Conservation (phyloP, 2,113 vertebrate species). For the Corythornis vintsioides region DNA sequence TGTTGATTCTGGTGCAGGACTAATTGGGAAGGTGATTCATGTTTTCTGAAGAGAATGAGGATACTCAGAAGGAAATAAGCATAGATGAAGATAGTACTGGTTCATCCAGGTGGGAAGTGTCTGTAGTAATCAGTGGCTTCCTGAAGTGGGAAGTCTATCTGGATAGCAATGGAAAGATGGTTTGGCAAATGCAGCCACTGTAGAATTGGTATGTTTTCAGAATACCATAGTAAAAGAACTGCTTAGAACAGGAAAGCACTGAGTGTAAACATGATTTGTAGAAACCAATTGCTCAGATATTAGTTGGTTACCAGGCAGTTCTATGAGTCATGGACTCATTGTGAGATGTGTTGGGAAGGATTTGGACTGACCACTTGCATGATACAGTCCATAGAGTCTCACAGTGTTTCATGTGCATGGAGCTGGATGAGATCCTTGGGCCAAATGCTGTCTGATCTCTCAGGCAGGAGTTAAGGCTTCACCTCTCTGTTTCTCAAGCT, state of each 20-base stretch:
- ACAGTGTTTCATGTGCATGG: not conserved
- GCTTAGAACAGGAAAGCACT: not conserved
- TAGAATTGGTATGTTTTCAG: not conserved
- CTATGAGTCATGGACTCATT: not conserved
- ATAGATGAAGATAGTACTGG: not conserved
- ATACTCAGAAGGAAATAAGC: not conserved
- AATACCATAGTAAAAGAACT: not conserved
- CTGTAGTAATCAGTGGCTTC: not conserved
- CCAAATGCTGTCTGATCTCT: not conserved
- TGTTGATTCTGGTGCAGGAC: not conserved
- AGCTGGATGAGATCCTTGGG: not conserved
- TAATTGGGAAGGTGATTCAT: not conserved
- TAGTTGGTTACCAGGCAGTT: not conserved
- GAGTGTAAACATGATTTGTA: not conserved
- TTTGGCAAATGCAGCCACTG: not conserved
- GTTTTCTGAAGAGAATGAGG: not conserved
- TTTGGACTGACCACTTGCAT: not conserved
- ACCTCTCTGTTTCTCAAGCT: not conserved
- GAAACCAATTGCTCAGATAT: not conserved
- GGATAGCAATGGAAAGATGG: not conserved
- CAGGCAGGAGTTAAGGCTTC: not conserved
- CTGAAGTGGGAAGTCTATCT: not conserved
- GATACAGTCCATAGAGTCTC: not conserved
- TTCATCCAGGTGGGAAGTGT: not conserved
- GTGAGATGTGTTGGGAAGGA: not conserved